Base-by-base conservation (phyloP, 2,888 invertebrate species). In the Amblyjoppa proteus region DNA sequence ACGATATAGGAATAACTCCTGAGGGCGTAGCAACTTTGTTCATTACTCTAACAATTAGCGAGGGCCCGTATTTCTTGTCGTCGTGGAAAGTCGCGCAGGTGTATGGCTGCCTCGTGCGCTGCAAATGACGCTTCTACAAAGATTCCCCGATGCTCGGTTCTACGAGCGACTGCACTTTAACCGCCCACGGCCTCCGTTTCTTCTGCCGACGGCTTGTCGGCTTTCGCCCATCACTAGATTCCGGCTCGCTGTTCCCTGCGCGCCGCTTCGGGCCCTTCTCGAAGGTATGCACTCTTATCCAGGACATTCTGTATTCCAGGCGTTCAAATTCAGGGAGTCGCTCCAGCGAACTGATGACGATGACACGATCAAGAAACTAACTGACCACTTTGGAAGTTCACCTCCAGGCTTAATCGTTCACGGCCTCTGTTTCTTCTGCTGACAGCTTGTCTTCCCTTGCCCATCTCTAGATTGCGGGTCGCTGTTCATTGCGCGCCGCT, bases 41-140 rank as follows among this genome's bases (percentile, higher is more conserved):
- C 87, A 87, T 87, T 87, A 87, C 87, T 87, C 81, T 79, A 87
- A 87, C 87, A 86, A 87, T 87, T 87, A 87, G 87, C 83, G 83
- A 77, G 64, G 73, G 69, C 28, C 77, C 70, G 83, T 87, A 84
- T 87, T 87, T 87, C 87, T 87, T 82, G 83, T 69, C 69, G 77
- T 84, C 76, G 71, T 76, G 38, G 76, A 68, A 45, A 61, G 73
- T 64, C 28, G 69, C 71, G 53, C 31, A 66, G 38, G 16, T 45
- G 64, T 77, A 74, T 51, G 45, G 61, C 76, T 77, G 45, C 75
- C 7, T 61, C 71, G 75, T 73, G 38, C 73, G 68, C 66, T 58
- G 69, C 70, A 83, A 75, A 74, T 78, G 69, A 79, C 79, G 71
- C 75, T 68, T 20, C 69, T 75, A 80, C 84, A 76, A 84, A 80